Percentiles rank a stretch among this genome's conserved stretches.
Conservation (phyloP, 2,797 vertebrate species). For the Limosa lapponica region DNA sequence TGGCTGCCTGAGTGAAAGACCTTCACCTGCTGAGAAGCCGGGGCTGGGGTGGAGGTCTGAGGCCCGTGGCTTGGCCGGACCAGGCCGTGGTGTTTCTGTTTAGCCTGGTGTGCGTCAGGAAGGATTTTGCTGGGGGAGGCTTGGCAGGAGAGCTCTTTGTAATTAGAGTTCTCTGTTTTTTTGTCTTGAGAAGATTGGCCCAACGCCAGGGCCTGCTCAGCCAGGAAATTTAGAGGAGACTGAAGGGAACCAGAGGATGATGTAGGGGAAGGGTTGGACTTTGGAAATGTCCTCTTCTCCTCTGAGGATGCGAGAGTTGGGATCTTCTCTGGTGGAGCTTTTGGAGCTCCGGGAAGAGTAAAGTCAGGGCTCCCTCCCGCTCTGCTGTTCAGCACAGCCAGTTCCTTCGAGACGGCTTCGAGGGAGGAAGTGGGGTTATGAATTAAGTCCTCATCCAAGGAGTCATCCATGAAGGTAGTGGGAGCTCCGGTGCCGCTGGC, state of each 20-base stretch:
- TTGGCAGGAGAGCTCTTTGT: slow-evolving; percentile 83
- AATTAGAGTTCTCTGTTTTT: slow-evolving; percentile 77
- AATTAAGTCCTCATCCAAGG: slow-evolving; percentile 77
- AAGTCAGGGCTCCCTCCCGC: slow-evolving; percentile 62
- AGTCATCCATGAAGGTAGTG: slow-evolving; percentile 74
- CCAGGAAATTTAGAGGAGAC: slow-evolving; percentile 82
- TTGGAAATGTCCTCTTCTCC: slow-evolving; percentile 78
- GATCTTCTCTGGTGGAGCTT: slow-evolving; percentile 69
- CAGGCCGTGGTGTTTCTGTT: slow-evolving; percentile 82
- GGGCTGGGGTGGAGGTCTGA: neutral
- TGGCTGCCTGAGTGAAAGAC: slow-evolving; percentile 78
- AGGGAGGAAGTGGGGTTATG: slow-evolving; percentile 73
- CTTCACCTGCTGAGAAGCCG: slow-evolving; percentile 72
- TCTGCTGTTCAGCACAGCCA: slow-evolving; percentile 72
- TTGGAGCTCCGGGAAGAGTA: slow-evolving; percentile 56
- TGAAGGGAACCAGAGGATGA: slow-evolving; percentile 65
- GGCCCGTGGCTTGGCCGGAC: slow-evolving; percentile 69
- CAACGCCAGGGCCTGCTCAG: slow-evolving; percentile 82
- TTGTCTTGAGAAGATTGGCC: slow-evolving; percentile 80
- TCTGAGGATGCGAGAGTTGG: slow-evolving; percentile 58
- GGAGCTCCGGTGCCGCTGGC: slow-evolving; percentile 41
- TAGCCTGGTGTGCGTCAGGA: slow-evolving; percentile 83
- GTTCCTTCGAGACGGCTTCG: slow-evolving; percentile 76
- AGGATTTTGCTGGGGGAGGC: slow-evolving; percentile 75
- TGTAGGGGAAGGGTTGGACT: slow-evolving; percentile 55